These are phyloP conservation scores for Bambusicola thoracicus DNA, from an alignment of 2,113 vertebrate species.

Conservation along the genomic window DNA sequence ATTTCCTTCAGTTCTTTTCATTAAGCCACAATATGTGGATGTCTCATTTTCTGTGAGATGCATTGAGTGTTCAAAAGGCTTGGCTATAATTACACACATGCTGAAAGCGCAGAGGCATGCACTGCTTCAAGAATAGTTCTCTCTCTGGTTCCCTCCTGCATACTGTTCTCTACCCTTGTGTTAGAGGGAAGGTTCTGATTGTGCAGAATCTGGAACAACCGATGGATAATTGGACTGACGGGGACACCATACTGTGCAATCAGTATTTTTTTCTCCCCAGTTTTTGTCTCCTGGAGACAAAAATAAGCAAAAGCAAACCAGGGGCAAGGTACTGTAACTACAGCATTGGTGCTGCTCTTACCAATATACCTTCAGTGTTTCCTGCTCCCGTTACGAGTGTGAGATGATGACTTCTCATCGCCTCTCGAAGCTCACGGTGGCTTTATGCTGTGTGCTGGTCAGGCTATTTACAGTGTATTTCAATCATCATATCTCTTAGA, in stretches of 20 bases:
- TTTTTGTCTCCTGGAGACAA: neutral
- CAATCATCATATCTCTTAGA: neutral
- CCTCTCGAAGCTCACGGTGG: neutral
- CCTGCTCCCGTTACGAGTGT: neutral
- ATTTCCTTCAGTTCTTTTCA: conserved; percentile 62
- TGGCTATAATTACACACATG: conserved; percentile 26
- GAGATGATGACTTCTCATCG: neutral
- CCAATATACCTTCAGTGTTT: neutral
- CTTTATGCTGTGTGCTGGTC: neutral
- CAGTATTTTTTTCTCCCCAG: neutral
- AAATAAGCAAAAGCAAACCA: neutral
- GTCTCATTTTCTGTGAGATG: conserved; percentile 48
- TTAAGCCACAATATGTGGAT: conserved; percentile 58
- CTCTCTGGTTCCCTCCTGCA: neutral
- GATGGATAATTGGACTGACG: neutral
- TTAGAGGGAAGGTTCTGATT: neutral
- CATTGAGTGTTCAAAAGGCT: conserved; percentile 47
- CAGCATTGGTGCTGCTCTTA: neutral
- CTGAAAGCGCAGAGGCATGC: conserved; percentile 10
- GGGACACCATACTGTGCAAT: neutral
- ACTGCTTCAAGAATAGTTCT: conserved; percentile 6
- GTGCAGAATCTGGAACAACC: neutral
- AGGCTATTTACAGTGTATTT: neutral
- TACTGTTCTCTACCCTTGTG: fast-evolving
- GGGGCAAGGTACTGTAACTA: neutral